Conservation (phyloP, 2,888 invertebrate species). For the Gastrophysa polygoni region DNA sequence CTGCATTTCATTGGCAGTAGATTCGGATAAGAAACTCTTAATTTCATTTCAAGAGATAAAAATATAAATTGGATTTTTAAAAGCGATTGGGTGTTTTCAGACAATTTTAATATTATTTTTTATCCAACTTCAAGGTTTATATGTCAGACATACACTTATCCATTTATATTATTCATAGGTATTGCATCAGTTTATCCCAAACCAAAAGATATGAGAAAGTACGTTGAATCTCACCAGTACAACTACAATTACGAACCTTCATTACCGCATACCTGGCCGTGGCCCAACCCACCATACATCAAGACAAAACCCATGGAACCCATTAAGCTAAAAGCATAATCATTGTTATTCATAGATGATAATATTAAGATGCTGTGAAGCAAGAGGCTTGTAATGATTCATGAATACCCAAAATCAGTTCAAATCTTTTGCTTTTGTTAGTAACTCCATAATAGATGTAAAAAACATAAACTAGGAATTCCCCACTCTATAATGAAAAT, state of each 20-base stretch:
- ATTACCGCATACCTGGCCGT: conserved; percentile 72
- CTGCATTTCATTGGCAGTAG: too few relatives aligned
- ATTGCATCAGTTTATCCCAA: conserved; percentile 86
- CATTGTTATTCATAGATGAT: background rate
- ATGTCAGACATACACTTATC: background rate
- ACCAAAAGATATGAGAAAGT: conserved; percentile 75
- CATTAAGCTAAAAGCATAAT: conserved; percentile 47
- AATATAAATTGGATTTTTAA: too few relatives aligned
- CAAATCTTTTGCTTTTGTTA: background rate
- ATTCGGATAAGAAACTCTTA: too few relatives aligned
- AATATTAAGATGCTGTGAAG: background rate
- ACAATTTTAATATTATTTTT: too few relatives aligned
- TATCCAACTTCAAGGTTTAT: too few relatives aligned
- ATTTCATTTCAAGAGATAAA: too few relatives aligned
- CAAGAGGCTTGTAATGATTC: background rate
- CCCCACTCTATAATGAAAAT: too few relatives aligned
- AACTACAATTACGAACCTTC: conserved; percentile 79
- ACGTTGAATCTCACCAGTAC: conserved; percentile 77
- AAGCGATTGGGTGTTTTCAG: too few relatives aligned
- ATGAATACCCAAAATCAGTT: background rate
- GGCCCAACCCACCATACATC: conserved; percentile 58
- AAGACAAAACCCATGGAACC: conserved; percentile 52
- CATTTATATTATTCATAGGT: conserved; percentile 61
- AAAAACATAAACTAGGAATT: too few relatives aligned
- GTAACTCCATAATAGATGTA: background rate